These are phyloP conservation scores for Drosophila parthenogenetica DNA, from an alignment of 2,888 invertebrate genomes.

Conservation along the genomic window DNA sequence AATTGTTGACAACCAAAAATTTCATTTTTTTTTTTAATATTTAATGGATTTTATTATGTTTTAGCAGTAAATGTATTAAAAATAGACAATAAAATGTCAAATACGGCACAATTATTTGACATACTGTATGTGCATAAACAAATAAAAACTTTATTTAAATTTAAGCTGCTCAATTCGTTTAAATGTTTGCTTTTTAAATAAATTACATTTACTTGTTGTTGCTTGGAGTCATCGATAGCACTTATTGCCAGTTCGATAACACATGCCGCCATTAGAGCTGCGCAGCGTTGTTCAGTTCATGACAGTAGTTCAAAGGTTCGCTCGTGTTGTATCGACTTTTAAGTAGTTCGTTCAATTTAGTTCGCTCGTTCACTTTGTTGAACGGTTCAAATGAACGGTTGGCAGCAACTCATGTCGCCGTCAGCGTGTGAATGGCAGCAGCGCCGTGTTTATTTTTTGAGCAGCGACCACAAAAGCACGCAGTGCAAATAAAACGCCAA, in stretches of 20 bases:
- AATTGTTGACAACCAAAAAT: slow-evolving; percentile 7
- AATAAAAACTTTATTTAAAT: neutral
- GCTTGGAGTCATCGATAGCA: neutral
- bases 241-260: slow-evolving; percentile 20
- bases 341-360: too few species aligned
- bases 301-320: too few species aligned
- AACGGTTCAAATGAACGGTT: too few species aligned
- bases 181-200: neutral
- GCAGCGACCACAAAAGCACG: neutral
- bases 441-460: slow-evolving; percentile 48
- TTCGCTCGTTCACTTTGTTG: too few species aligned
- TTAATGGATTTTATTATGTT: slow-evolving; percentile 1
- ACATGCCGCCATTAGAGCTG: too few species aligned
- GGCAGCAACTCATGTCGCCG: neutral
- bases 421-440: slow-evolving; percentile 38
- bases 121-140: neutral
- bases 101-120: too few species aligned
- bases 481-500: neutral
- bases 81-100: too few species aligned
- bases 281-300: too few species aligned
- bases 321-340: too few species aligned
- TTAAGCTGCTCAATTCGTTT: neutral
- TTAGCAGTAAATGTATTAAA: neutral
- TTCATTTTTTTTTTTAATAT: slow-evolving; percentile 3
- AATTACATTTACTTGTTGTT: neutral